phyloP scores from a whole-genome alignment of 2,113 vertebrate species.

The Saiga tatarica region DNA sequence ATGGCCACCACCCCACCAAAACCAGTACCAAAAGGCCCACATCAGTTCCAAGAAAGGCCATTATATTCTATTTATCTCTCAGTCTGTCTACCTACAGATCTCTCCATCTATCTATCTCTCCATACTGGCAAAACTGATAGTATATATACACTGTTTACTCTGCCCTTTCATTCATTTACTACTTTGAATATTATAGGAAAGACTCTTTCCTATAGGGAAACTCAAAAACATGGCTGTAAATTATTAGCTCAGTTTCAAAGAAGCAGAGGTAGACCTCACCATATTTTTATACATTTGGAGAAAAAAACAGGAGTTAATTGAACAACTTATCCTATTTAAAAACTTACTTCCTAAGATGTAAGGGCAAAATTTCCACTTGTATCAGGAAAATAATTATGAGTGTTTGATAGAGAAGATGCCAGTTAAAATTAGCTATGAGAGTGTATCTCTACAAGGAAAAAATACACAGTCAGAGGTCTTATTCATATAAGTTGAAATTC shows the following conservation, averaged over 20 bases:
- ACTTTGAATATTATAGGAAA: not conserved
- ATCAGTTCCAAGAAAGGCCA: not conserved
- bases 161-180: not conserved
- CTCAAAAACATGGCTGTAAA: not conserved
- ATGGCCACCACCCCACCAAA: not conserved
- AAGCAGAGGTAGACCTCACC: not conserved
- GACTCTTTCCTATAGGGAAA: not conserved
- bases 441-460: not conserved
- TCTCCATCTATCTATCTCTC: not conserved
- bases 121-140: not conserved
- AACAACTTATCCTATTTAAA: not conserved
- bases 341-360: not conserved
- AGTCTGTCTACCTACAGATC: not conserved
- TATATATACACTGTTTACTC: rapidly evolving
- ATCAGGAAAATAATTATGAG: not conserved
- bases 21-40: no score
- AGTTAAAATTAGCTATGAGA: not conserved
- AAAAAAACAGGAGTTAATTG: conserved; percentile 12
- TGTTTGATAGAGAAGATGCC: not conserved
- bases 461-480: not conserved
- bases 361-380: not conserved
- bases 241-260: not conserved
- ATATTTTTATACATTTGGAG: not conserved
- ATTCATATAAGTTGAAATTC: not conserved
- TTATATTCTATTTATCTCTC: not conserved